Percentiles rank a stretch among this genome's conserved stretches.
Conservation (phyloP, 2,888 invertebrate species). For the Ceramica pisi region DNA sequence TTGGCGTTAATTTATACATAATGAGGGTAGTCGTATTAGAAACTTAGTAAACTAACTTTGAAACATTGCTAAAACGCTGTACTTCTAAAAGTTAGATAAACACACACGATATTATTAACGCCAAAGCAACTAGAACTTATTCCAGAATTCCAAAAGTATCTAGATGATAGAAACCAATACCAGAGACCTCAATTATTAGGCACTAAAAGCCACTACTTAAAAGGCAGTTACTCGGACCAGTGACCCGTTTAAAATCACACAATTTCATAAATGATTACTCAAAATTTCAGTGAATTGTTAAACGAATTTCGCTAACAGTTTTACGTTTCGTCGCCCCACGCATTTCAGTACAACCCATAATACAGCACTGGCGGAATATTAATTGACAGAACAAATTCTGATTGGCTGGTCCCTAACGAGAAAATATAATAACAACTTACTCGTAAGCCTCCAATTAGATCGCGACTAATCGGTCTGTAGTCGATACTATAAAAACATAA, state of each 20-base stretch:
- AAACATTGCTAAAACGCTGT: constrained; percentile 25
- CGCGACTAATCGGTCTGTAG: constrained; percentile 68
- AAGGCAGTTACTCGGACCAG: constrained; percentile 52
- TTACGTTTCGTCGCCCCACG: constrained; percentile 42
- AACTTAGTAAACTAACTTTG: constrained; percentile 19
- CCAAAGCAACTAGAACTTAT: too few species aligned
- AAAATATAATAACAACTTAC: constrained; percentile 76
- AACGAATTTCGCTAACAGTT: constrained; percentile 42
- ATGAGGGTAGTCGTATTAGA: background rate
- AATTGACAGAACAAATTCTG: constrained; percentile 68
- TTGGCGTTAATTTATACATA: constrained; percentile 18
- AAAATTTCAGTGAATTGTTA: constrained; percentile 55
- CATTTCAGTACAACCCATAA: constrained; percentile 50
- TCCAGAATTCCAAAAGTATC: background rate
- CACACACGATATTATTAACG: background rate
- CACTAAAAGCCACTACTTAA: constrained; percentile 43
- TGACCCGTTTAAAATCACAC: constrained; percentile 50
- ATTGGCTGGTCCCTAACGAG: constrained; percentile 53
- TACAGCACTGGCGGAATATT: constrained; percentile 66
- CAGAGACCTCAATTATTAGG: constrained; percentile 40
- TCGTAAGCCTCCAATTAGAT: constrained; percentile 79
- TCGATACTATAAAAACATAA: constrained; percentile 66
- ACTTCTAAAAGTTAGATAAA: background rate
- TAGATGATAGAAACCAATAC: constrained; percentile 1
- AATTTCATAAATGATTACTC: constrained; percentile 55